phyloP scores from a whole-genome alignment of 2,888 invertebrate species.

The Allacma fusca region DNA sequence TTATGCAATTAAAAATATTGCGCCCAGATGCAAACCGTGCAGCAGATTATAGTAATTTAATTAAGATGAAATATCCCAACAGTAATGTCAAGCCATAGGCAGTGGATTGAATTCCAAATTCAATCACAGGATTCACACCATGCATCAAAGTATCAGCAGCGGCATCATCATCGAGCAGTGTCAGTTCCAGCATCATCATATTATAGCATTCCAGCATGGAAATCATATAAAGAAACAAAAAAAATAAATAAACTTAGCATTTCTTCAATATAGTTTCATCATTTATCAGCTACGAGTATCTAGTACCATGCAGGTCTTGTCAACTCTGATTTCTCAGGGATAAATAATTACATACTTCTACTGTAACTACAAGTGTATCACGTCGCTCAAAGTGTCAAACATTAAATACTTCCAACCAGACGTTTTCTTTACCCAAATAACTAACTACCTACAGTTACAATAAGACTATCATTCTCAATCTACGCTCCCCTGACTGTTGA shows the following conservation, averaged over 20 bases:
- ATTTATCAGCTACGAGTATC: no score
- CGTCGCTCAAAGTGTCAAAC: no score
- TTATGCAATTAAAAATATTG: not conserved
- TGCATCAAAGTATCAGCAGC: slow-evolving; percentile 37
- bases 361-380: no score
- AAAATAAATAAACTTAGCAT: slow-evolving; percentile 28
- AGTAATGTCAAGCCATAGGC: slow-evolving; percentile 28
- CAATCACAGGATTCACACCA: slow-evolving; percentile 33
- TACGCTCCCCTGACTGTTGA: no score
- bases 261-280: not conserved
- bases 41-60: not conserved
- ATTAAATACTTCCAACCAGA: no score
- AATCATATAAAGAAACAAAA: slow-evolving; percentile 38
- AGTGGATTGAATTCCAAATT: slow-evolving; percentile 28
- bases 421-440: no score
- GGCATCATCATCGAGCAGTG: slow-evolving; percentile 31
- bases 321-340: no score
- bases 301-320: no score
- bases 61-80: not conserved
- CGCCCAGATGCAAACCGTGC: not conserved
- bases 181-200: slow-evolving; percentile 38
- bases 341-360: no score
- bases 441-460: no score
- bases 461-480: no score
- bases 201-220: slow-evolving; percentile 37